Evolutionary conservation across 2,113 vertebrate species (phyloP).

Genomic region (Corythoichthys intestinalis): DNA sequence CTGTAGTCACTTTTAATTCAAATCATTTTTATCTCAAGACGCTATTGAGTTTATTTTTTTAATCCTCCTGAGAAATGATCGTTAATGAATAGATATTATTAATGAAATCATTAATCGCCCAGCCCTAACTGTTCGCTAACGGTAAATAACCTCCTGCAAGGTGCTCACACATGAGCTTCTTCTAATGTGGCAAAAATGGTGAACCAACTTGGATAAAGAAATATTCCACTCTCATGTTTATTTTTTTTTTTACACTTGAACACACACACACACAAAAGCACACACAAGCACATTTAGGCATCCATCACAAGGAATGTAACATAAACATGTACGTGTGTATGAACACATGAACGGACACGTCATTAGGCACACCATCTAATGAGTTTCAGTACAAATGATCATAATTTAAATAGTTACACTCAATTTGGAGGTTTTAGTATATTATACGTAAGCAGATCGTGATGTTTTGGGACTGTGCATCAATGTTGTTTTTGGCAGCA

Average conservation of each 20-base stretch:
- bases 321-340: not conserved
- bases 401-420: not conserved
- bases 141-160: not conserved
- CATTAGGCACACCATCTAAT: not conserved
- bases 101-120: not conserved
- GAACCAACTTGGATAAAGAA: not conserved
- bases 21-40: too few species aligned
- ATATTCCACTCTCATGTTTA: not conserved
- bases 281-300: not conserved
- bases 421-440: not conserved
- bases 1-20: too few species aligned
- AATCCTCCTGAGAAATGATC: too few species aligned
- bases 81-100: not conserved
- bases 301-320: constrained; percentile 1
- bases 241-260: not conserved
- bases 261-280: constrained; percentile 15
- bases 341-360: not conserved
- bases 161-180: not conserved
- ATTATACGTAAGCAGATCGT: too few species aligned
- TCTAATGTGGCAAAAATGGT: not conserved
- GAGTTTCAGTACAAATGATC: not conserved
- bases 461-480: too few species aligned
- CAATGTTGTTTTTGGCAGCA: too few species aligned
- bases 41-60: too few species aligned
- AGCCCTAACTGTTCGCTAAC: not conserved